phyloP scores from a whole-genome alignment of 2,113 vertebrate genomes.

The Chunga burmeisteri region DNA sequence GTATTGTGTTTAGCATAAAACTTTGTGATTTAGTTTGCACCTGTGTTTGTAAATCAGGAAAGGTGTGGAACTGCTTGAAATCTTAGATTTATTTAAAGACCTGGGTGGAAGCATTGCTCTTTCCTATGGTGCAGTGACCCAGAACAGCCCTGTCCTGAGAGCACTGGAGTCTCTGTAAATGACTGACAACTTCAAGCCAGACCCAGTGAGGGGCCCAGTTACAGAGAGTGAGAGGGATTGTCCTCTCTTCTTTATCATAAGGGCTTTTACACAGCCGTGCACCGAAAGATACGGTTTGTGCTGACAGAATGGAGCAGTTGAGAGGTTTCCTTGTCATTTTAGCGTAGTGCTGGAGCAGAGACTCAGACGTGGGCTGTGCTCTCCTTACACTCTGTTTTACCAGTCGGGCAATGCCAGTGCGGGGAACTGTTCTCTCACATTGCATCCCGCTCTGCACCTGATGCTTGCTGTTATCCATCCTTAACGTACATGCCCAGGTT shows the following conservation, averaged over 20 bases:
- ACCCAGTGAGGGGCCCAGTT: neutral
- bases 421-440: neutral
- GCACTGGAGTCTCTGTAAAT: neutral
- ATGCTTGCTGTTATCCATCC: neutral
- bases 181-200: neutral
- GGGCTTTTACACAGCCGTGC: neutral
- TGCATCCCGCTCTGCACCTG: neutral
- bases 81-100: neutral
- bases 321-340: neutral
- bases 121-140: neutral
- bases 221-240: neutral
- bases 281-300: neutral
- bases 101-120: neutral
- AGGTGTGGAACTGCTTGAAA: neutral
- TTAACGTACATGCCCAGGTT: neutral
- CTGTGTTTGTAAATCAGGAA: neutral
- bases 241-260: neutral
- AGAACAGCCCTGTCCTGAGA: neutral
- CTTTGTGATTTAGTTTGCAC: fast-evolving
- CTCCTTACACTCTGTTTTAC: neutral
- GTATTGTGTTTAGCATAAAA: neutral
- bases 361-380: neutral
- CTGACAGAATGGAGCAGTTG: neutral
- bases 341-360: neutral
- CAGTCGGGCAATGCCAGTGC: neutral